Percentiles rank a stretch among this genome's conserved stretches.
phyloP scores from a whole-genome alignment of 2,888 invertebrate species.

The Belgica antarctica region DNA sequence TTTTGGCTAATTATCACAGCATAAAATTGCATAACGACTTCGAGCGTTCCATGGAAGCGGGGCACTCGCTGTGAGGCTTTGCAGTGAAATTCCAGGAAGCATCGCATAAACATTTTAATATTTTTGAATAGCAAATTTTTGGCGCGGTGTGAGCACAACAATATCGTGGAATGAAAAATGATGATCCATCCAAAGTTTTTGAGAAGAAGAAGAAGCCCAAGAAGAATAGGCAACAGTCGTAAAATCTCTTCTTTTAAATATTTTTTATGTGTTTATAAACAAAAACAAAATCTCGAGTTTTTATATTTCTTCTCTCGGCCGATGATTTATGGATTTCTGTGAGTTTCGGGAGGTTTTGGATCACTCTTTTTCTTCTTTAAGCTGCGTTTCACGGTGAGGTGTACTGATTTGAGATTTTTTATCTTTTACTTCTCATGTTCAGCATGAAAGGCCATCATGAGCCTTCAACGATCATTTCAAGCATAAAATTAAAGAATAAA shows the following conservation, averaged over 20 bases:
- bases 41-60: slow-evolving; percentile 8
- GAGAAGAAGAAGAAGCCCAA: not conserved
- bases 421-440: not conserved
- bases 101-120: slow-evolving; percentile 7
- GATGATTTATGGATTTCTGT: slow-evolving; percentile 38
- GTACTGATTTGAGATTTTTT: slow-evolving; percentile 20
- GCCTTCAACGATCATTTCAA: slow-evolving; percentile 19
- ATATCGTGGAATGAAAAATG: slow-evolving; percentile 34
- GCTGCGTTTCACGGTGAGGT: slow-evolving; percentile 10
- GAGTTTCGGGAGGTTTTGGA: slow-evolving; percentile 21
- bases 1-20: slow-evolving; percentile 32
- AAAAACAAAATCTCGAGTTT: slow-evolving; percentile 2
- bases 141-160: slow-evolving; percentile 30
- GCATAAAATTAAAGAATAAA: slow-evolving; percentile 14
- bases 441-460: slow-evolving; percentile 12
- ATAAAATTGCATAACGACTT: slow-evolving; percentile 34
- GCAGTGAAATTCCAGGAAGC: slow-evolving; percentile 17
- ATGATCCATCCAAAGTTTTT: slow-evolving; percentile 32
- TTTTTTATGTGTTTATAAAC: slow-evolving; percentile 33
- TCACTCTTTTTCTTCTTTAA: not conserved
- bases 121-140: slow-evolving; percentile 20
- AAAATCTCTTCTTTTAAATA: slow-evolving; percentile 8
- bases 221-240: slow-evolving; percentile 27
- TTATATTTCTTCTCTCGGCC: slow-evolving; percentile 20
- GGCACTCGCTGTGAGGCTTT: not conserved